phyloP scores from a whole-genome alignment of 2,888 invertebrate species.

The Tineola bisselliella region DNA sequence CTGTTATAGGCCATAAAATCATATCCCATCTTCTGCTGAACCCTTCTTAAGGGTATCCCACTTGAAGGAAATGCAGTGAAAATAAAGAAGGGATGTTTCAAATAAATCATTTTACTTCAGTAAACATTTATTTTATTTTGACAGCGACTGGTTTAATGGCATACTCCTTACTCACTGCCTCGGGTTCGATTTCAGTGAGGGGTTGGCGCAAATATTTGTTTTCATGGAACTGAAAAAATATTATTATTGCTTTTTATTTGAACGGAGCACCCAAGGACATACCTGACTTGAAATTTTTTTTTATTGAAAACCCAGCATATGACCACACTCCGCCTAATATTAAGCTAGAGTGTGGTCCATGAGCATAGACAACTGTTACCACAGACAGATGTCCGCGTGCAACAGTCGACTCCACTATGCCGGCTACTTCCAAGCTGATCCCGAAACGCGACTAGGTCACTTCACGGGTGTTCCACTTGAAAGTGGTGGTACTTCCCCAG shows the following conservation, averaged over 20 bases:
- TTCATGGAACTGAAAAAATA: background rate
- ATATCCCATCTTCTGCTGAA: background rate
- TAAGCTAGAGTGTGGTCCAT: no score
- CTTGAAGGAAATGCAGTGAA: slow-evolving; percentile 9
- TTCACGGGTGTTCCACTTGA: no score
- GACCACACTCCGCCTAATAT: no score
- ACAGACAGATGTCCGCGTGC: no score
- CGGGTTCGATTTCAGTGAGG: background rate
- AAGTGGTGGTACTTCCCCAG: no score
- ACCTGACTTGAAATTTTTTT: no score
- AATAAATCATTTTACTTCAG: slow-evolving; percentile 7
- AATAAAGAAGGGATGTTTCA: background rate
- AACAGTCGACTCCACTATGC: no score
- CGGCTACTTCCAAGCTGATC: no score
- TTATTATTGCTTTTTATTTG: slow-evolving; percentile 2
- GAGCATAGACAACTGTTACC: no score
- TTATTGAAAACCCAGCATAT: no score
- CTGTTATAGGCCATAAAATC: background rate
- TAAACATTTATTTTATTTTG: slow-evolving; percentile 9
- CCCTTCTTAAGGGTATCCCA: background rate
- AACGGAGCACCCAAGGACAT: background rate
- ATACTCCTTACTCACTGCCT: background rate
- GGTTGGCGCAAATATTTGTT: background rate
- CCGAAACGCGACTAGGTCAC: no score
- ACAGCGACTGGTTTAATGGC: slow-evolving; percentile 1